Evolutionary conservation across 2,797 vertebrate species (phyloP).

Genomic region (Valencia hispanica): DNA sequence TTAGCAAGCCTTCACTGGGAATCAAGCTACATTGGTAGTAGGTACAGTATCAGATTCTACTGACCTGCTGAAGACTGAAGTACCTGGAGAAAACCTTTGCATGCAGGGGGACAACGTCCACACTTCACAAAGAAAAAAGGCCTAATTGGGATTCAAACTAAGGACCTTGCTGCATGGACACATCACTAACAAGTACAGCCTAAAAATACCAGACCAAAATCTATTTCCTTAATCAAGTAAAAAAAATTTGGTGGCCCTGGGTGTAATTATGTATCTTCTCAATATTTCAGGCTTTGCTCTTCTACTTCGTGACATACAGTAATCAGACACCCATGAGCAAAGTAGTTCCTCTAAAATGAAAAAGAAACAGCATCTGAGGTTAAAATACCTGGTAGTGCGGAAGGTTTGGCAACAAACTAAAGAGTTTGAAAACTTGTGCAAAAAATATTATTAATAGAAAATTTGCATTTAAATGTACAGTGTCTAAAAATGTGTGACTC

Average conservation of each 20-base stretch:
- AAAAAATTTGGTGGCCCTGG: neutral
- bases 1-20: no score
- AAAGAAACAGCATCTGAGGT: neutral
- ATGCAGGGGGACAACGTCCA: neutral
- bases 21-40: no score
- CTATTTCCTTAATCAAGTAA: neutral
- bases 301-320: neutral
- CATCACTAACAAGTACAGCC: neutral
- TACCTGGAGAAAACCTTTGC: neutral
- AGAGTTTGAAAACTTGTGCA: neutral
- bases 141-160: neutral
- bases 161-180: neutral
- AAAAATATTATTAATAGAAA: neutral
- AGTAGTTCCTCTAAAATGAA: neutral
- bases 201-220: neutral
- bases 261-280: neutral
- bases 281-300: neutral
- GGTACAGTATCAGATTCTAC: no score
- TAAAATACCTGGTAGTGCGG: neutral
- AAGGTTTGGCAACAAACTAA: neutral
- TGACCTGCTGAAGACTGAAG: no score
- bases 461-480: neutral
- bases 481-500: no score
- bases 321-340: neutral
- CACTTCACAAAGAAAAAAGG: neutral